phyloP scores from a whole-genome alignment of 1,140 invertebrate species.

The Nymphalis io region DNA sequence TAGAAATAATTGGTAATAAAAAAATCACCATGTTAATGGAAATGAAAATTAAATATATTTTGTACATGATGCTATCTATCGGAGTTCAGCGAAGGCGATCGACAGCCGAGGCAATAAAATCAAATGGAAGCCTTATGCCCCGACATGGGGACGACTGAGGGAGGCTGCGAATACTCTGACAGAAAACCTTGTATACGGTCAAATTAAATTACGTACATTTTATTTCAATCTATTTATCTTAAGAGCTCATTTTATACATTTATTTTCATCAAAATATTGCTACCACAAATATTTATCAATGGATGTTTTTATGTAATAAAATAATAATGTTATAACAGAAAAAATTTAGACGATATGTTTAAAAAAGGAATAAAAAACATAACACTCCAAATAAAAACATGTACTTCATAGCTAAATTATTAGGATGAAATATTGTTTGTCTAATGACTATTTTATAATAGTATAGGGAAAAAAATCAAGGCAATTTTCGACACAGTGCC shows the following conservation, averaged over 20 bases:
- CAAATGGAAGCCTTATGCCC: slow-evolving; percentile 46
- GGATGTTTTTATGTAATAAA: no score
- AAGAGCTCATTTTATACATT: neutral
- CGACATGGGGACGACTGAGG: slow-evolving; percentile 19
- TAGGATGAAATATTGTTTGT: no score
- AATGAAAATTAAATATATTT: neutral
- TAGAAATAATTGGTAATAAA: neutral
- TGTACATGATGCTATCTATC: slow-evolving; percentile 28
- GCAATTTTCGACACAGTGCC: no score
- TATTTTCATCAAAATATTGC: no score
- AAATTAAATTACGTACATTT: neutral
- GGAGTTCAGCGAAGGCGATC: slow-evolving; percentile 46
- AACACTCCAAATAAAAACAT: no score
- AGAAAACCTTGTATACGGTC: slow-evolving; percentile 22
- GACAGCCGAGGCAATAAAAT: slow-evolving; percentile 54
- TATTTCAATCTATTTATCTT: neutral
- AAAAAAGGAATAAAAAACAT: no score
- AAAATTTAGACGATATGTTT: no score
- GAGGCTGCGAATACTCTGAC: slow-evolving; percentile 2
- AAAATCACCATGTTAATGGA: neutral
- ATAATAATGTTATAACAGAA: no score
- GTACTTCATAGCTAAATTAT: no score
- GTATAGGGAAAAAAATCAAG: no score
- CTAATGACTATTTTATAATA: no score
- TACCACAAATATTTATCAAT: no score